Conservation (phyloP, 2,888 invertebrate genomes). For the Frankliniella fusca region DNA sequence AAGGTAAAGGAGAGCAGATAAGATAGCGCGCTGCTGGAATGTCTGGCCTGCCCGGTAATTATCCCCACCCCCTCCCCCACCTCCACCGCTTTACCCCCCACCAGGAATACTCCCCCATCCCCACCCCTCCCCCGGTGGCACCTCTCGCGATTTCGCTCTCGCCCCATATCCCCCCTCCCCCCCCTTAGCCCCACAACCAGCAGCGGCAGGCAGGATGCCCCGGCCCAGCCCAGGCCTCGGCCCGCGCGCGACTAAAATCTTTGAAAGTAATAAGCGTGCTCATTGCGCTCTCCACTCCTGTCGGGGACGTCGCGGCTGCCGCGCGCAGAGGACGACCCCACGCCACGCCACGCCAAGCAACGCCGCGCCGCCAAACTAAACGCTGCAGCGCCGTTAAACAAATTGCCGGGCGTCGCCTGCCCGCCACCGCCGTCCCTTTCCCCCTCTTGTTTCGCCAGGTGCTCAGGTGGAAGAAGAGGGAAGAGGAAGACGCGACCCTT, state of each 20-base stretch:
- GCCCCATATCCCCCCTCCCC: no score
- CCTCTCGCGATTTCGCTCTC: no score
- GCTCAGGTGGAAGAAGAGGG: no score
- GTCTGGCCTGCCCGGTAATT: not conserved
- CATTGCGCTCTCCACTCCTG: not conserved
- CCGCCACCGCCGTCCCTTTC: no score
- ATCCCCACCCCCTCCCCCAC: not conserved
- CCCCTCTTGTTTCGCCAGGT: no score
- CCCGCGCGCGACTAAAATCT: not conserved
- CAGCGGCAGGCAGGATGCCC: no score
- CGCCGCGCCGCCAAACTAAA: not conserved
- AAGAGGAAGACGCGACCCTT: no score
- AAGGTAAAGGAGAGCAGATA: not conserved
- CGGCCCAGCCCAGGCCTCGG: no score
- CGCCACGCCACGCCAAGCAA: not conserved
- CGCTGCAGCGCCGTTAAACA: not conserved
- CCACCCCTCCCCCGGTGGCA: not conserved
- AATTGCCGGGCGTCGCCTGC: not conserved
- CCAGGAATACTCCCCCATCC: not conserved
- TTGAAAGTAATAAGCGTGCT: conserved; percentile 11
- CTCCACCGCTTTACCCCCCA: not conserved
- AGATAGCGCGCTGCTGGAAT: not conserved
- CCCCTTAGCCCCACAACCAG: no score
- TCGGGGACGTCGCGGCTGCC: not conserved
- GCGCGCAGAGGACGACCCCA: not conserved